A percentile compares a stretch with the other conserved stretches of the same genome.
These are phyloP conservation scores for Corythornis cristatus DNA, from an alignment of 2,113 vertebrate species.

Conservation along the genomic window DNA sequence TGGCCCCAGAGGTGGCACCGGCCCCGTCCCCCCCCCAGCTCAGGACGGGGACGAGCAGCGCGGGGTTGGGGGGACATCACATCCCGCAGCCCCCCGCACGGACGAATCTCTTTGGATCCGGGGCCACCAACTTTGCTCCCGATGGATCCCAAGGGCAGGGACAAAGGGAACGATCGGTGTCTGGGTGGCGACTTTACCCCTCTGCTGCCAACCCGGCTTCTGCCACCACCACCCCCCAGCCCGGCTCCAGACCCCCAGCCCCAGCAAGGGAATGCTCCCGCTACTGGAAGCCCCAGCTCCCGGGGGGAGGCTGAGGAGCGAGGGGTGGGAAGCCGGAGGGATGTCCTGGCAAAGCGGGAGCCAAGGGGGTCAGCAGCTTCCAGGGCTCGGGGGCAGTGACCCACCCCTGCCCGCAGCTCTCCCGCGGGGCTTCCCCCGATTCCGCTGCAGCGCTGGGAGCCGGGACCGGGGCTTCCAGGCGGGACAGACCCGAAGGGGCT, in stretches of 20 bases:
- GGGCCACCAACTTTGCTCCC: neutral
- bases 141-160: neutral
- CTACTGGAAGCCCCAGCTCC: neutral
- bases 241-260: too few species aligned
- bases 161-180: neutral
- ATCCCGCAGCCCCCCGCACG: neutral
- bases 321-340: neutral
- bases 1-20: neutral
- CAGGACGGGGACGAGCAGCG: neutral
- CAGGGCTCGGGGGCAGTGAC: fast-evolving
- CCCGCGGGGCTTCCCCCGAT: neutral
- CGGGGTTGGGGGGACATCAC: neutral
- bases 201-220: neutral
- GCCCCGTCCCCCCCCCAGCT: neutral
- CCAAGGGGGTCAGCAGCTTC: too few species aligned
- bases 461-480: neutral
- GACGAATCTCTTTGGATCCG: neutral
- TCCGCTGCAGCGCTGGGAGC: neutral
- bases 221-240: too few species aligned
- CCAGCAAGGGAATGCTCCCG: neutral
- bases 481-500: neutral
- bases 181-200: neutral
- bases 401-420: too few species aligned
- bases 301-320: too few species aligned
- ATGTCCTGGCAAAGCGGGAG: neutral